Evolutionary conservation across 2,113 vertebrate species (phyloP), one percentile per base, ranked within the genome.

Genomic region (Ameiurus melas): DNA sequence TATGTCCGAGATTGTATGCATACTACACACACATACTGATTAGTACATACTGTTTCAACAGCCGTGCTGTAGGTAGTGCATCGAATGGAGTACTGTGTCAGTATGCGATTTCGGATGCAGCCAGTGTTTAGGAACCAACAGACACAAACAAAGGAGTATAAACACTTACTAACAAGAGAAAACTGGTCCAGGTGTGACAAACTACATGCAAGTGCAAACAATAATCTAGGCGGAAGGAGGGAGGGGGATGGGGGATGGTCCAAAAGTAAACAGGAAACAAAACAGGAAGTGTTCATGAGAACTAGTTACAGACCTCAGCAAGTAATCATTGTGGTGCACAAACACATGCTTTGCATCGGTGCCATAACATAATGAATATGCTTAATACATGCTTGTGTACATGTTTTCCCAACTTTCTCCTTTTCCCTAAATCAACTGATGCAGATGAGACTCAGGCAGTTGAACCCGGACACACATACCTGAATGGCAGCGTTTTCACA

Each of bases 401-500:
- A 82, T 83, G 19, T 51, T 83, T 83, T 62, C 70, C 70, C 20
- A 30, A 47, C 66, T 68, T 27, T 12, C 0, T 47, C 20, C 70
- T 87, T 27, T 27, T 5, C 36, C 10, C 39, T 88, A 36, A 84
- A 30, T 36, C 16, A 6, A 60, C 73, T 77, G 16, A 19, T 62
- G 75, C 20, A 17, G 70, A 84, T 78, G 81, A 91, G 73, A 81
- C 71, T 80, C 53, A 87, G 57, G 55, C 77, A 47, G 60, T 77
- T 79, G 2, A 57, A 85, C 55, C 53, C 27, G 84, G 86, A 82
- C 58, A 86, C 84, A 85, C 82, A 82, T 51, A n/a, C 33, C 88
- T 81, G 36, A 55, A 13, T 47, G 64, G 62, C 75, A 62, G 73
- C 3, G 36, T 47, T 43, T 47, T 75, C 80, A 86, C 92, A 92